These are phyloP conservation scores for Musca domestica DNA, from an alignment of 1,140 invertebrate species.

Conservation along the genomic window DNA sequence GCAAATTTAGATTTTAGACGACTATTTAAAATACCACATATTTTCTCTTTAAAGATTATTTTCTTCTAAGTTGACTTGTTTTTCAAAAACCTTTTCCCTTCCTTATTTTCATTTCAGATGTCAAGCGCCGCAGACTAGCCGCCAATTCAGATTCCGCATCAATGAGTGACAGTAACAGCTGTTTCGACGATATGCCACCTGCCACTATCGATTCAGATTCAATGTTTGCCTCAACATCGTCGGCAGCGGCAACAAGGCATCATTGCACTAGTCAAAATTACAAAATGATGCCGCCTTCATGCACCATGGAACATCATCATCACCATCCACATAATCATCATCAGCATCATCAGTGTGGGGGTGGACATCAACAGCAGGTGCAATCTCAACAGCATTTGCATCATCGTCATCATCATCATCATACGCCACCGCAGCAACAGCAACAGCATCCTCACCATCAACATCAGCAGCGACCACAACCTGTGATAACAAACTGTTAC, in stretches of 20 bases:
- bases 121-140: slow-evolving; percentile 44
- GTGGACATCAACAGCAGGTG: slow-evolving; percentile 42
- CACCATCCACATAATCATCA: slow-evolving; percentile 11
- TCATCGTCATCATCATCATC: slow-evolving; percentile 27
- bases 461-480: slow-evolving; percentile 16
- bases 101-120: slow-evolving; percentile 41
- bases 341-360: slow-evolving; percentile 35
- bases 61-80: not conserved
- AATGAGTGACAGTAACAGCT: not conserved
- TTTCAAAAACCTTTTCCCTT: slow-evolving; percentile 28
- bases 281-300: not conserved
- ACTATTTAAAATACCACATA: too few species aligned
- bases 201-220: too few species aligned
- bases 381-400: slow-evolving; percentile 37
- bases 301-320: slow-evolving; percentile 26
- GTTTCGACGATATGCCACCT: slow-evolving; percentile 30
- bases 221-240: too few species aligned
- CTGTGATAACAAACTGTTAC: slow-evolving; percentile 24
- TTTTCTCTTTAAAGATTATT: too few species aligned
- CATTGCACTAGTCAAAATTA: not conserved
- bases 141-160: slow-evolving; percentile 36
- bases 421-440: slow-evolving; percentile 38
- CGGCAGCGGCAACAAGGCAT: not conserved
- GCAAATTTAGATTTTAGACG: too few species aligned
- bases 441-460: slow-evolving; percentile 22